phyloP scores from a whole-genome alignment of 2,797 vertebrate species.

The Limnodromus scolopaceus region DNA sequence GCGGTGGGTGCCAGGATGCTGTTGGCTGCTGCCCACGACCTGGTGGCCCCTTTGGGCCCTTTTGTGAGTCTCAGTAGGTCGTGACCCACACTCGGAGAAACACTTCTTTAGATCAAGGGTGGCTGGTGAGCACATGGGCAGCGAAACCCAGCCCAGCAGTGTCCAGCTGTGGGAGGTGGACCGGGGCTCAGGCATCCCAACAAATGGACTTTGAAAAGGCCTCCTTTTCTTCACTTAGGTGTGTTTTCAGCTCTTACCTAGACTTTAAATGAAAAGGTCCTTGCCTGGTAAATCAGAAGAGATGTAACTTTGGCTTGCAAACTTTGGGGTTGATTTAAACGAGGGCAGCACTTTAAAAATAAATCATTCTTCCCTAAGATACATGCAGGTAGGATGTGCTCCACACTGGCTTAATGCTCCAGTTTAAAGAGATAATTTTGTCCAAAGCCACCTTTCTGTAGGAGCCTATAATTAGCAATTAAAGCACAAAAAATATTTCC shows the following conservation, averaged over 20 bases:
- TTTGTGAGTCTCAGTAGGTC: not conserved
- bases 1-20: not conserved
- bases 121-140: rapidly evolving
- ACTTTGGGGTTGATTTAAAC: not conserved
- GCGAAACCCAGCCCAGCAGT: not conserved
- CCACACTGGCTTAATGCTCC: slow-evolving; percentile 34
- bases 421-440: slow-evolving; percentile 54
- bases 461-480: slow-evolving; percentile 78
- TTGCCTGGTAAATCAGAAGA: not conserved
- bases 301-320: not conserved
- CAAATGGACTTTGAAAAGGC: not conserved
- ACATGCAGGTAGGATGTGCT: not conserved
- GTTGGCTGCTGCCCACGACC: not conserved
- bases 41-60: not conserved
- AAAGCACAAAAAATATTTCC: slow-evolving; percentile 78
- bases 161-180: not conserved
- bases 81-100: rapidly evolving
- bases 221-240: not conserved
- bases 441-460: slow-evolving; percentile 47
- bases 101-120: not conserved
- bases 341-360: not conserved
- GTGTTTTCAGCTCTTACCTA: not conserved
- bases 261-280: not conserved
- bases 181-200: not conserved
- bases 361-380: not conserved